A percentile compares a stretch with the other conserved stretches of the same genome.
Evolutionary conservation across 2,888 invertebrate genomes (phyloP).

Genomic region (Drosophila picticornis): DNA sequence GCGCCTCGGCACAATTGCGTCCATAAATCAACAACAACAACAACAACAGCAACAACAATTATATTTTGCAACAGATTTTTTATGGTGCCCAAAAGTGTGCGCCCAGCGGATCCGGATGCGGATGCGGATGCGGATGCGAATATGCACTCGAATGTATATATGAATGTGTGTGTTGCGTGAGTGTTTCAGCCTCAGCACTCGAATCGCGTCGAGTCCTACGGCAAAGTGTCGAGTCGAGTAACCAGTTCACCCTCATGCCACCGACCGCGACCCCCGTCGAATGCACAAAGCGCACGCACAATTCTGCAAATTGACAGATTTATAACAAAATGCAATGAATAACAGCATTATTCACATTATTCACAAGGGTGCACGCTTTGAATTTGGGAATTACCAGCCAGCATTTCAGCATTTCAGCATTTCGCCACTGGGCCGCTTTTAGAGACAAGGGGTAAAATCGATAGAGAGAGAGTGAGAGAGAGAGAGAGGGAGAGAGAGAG

Average conservation of each 20-base stretch:
- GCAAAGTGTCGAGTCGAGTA: conserved; percentile 19
- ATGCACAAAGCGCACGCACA: conserved; percentile 66
- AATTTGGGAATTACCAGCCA: conserved; percentile 14
- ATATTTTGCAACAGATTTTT: conserved; percentile 68
- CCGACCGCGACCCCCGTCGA: conserved; percentile 41
- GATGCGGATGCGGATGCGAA: conserved; percentile 17
- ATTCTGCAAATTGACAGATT: conserved; percentile 82
- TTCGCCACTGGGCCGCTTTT: background rate
- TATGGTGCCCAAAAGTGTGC: conserved; percentile 62
- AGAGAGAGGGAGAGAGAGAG: background rate
- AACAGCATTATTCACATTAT: conserved; percentile 66
- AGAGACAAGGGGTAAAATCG: conserved; percentile 31
- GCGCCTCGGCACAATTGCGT: conserved; percentile 66
- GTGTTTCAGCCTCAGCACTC: conserved; percentile 4
- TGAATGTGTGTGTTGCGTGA: background rate
- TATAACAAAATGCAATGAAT: conserved; percentile 78
- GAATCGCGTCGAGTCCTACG: conserved; percentile 2
- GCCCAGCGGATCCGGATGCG: conserved; percentile 40
- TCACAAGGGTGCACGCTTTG: conserved; percentile 24
- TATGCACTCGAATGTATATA: conserved; percentile 5
- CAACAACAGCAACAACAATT: conserved; percentile 20
- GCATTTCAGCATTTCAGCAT: conserved; percentile 5
- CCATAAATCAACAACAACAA: conserved; percentile 65
- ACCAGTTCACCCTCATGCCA: conserved; percentile 27
- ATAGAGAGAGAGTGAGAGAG: conserved; percentile 3